Conservation (phyloP, 2,888 invertebrate genomes). For the Ormia ochracea region DNA sequence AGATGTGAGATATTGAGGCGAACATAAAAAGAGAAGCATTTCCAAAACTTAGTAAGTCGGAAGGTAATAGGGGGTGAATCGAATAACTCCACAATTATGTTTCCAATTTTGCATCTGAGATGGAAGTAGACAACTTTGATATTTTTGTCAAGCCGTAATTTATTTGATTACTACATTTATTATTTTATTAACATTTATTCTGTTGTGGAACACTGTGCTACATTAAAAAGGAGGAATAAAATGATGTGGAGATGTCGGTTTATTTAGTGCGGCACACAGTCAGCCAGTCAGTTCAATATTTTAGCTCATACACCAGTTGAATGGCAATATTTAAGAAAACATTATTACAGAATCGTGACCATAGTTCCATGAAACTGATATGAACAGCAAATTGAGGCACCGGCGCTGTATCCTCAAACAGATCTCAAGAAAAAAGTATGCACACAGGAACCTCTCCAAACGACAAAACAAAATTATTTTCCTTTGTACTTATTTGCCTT, state of each 20-base stretch:
- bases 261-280: constrained; percentile 48
- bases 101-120: too few species aligned
- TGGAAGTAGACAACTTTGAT: too few species aligned
- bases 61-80: too few species aligned
- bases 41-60: too few species aligned
- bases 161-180: too few species aligned
- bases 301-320: constrained; percentile 48
- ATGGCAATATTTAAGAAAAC: constrained; percentile 67
- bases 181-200: too few species aligned
- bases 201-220: constrained; percentile 35
- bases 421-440: constrained; percentile 20
- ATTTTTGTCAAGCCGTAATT: too few species aligned
- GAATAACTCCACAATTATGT: too few species aligned
- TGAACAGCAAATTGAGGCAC: constrained; percentile 67
- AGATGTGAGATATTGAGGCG: too few species aligned
- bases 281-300: constrained; percentile 49
- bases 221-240: not conserved
- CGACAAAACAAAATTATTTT: constrained; percentile 49
- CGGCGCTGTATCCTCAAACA: constrained; percentile 54
- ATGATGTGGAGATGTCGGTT: constrained; percentile 55
- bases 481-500: constrained; percentile 15
- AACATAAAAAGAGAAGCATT: too few species aligned
- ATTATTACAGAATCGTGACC: constrained; percentile 77
- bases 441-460: constrained; percentile 26
- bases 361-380: constrained; percentile 77